Evolutionary conservation across 2,888 invertebrate genomes (phyloP).

Genomic region (Volucella inanis): DNA sequence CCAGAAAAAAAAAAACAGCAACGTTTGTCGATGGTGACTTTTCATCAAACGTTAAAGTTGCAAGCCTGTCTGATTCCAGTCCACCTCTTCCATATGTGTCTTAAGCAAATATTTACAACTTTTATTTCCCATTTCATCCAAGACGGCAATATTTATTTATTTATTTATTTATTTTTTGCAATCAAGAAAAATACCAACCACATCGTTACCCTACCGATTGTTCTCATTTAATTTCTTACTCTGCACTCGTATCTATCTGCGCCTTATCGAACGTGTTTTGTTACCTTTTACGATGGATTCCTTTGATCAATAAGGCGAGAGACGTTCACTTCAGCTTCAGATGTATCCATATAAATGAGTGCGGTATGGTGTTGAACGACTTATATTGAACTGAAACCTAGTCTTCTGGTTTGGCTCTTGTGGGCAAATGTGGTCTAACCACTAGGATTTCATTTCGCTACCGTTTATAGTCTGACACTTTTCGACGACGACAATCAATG

Average conservation of each 20-base stretch:
- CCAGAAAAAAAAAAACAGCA: no score
- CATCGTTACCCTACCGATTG: no score
- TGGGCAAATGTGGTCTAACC: slow-evolving; percentile 65
- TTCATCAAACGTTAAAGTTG: no score
- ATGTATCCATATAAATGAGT: neutral
- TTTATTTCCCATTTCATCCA: no score
- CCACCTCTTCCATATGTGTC: no score
- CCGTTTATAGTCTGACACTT: slow-evolving; percentile 70
- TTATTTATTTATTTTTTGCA: no score
- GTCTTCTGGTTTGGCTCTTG: slow-evolving; percentile 8
- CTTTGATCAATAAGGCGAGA: slow-evolving; percentile 14
- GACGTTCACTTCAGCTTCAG: neutral
- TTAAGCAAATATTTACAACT: no score
- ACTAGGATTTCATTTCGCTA: slow-evolving; percentile 66
- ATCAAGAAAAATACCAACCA: no score
- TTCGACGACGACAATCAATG: slow-evolving; percentile 47
- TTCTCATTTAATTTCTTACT: neutral
- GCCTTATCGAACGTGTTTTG: neutral
- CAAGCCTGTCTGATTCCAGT: no score
- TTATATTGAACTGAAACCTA: slow-evolving; percentile 13
- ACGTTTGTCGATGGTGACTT: no score
- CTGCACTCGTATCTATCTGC: neutral
- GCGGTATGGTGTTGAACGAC: slow-evolving; percentile 2
- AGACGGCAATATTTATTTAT: no score
- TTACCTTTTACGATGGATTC: slow-evolving; percentile 7